phyloP scores from a whole-genome alignment of 23 tunicate genomes.

The Botrylloides violaceus region DNA sequence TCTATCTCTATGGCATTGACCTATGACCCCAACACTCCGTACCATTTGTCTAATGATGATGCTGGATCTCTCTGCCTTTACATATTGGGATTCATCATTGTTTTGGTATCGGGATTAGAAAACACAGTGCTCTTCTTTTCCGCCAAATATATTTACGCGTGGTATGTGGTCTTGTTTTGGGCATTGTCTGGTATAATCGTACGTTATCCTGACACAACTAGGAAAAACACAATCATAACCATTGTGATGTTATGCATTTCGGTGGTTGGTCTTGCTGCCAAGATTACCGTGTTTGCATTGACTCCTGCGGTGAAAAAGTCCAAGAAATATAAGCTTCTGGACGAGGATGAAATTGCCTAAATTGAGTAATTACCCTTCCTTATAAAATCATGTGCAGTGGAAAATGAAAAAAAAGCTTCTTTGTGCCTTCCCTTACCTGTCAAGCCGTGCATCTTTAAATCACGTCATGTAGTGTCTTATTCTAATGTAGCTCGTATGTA shows the following conservation, averaged over 20 bases:
- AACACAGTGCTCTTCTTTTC: conserved; percentile 1
- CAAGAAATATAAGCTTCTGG: conserved; percentile 16
- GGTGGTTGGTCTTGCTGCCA: conserved; percentile 15
- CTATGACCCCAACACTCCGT: conserved; percentile 21
- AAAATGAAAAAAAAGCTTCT: no score
- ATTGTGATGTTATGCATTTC: conserved; percentile 9
- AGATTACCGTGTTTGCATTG: not conserved
- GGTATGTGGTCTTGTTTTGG: conserved; percentile 20
- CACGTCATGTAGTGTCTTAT: no score
- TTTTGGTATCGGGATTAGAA: conserved; percentile 5
- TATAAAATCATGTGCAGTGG: no score
- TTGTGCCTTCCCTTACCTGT: no score
- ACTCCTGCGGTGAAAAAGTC: not conserved
- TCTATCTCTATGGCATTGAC: conserved; percentile 14
- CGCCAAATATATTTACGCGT: conserved; percentile 4
- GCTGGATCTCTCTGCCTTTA: conserved; percentile 10
- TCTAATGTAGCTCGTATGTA: no score
- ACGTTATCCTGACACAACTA: conserved; percentile 2
- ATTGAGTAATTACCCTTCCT: no score
- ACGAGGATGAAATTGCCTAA: not conserved
- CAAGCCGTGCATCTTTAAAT: no score
- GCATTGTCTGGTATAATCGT: conserved; percentile 15
- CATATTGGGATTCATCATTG: not conserved
- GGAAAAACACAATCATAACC: conserved; percentile 10
- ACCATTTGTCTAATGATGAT: not conserved